phyloP scores from a whole-genome alignment of 2,797 vertebrate species.

The Decapterus maruadsi region DNA sequence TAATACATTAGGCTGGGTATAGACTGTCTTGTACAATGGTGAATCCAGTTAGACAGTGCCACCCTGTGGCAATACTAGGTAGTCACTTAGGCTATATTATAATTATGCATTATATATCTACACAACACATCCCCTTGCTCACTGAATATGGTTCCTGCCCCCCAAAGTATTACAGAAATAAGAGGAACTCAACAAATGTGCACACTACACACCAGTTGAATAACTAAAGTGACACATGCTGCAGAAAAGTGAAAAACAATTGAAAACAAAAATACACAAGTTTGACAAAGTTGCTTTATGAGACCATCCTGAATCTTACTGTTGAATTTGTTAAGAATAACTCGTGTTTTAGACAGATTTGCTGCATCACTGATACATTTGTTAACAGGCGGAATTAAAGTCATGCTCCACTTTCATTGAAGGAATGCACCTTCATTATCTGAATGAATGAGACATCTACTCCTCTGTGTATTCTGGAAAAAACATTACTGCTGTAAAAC shows the following conservation, averaged over 20 bases:
- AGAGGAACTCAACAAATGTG: neutral
- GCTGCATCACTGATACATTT: neutral
- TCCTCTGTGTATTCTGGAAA: neutral
- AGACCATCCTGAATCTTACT: neutral
- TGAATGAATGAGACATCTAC: neutral
- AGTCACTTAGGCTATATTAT: conserved; percentile 1
- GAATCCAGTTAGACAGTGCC: conserved; percentile 60
- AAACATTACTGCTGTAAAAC: neutral
- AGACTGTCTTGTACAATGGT: neutral
- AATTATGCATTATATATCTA: too few species aligned
- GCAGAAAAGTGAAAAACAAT: neutral
- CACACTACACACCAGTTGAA: neutral
- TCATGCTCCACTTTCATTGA: neutral
- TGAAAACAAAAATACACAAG: neutral
- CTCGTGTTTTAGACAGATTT: neutral
- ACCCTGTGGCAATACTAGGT: conserved; percentile 51
- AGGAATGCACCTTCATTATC: neutral
- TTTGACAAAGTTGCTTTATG: neutral
- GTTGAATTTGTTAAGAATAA: neutral
- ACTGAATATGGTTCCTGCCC: neutral
- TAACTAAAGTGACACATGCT: neutral
- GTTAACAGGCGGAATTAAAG: neutral
- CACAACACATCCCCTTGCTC: neutral
- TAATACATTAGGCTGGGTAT: neutral
- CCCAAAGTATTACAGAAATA: neutral